phyloP scores from a whole-genome alignment of 2,888 invertebrate species.

The Ptilodon capucinus region DNA sequence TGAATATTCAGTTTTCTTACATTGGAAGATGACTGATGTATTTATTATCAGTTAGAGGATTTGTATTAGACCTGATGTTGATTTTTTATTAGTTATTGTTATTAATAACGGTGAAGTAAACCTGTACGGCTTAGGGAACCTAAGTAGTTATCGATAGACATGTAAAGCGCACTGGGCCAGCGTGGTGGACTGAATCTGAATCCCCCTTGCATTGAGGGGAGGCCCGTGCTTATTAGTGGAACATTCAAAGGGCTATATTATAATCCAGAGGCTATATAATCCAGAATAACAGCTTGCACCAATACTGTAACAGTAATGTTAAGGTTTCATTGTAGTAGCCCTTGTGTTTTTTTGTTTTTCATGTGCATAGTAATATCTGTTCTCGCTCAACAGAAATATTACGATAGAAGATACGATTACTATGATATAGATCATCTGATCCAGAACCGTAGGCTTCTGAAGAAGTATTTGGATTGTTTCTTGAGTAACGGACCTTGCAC shows the following conservation, averaged over 20 bases:
- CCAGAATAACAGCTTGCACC: too few species aligned
- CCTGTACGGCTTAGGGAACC: too few species aligned
- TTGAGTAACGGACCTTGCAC: slow-evolving; percentile 62
- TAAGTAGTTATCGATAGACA: too few species aligned
- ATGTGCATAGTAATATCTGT: slow-evolving; percentile 15
- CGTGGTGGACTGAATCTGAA: too few species aligned
- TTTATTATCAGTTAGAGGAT: neutral
- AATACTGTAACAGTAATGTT: slow-evolving; percentile 1
- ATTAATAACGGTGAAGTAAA: too few species aligned
- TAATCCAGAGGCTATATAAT: too few species aligned
- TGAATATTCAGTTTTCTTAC: neutral
- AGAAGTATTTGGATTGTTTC: slow-evolving; percentile 86
- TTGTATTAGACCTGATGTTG: neutral
- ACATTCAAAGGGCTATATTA: too few species aligned
- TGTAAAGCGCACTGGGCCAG: too few species aligned
- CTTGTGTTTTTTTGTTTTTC: slow-evolving; percentile 10
- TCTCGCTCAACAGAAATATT: slow-evolving; percentile 43
- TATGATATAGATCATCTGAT: slow-evolving; percentile 86
- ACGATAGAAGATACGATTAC: slow-evolving; percentile 82
- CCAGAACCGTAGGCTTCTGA: slow-evolving; percentile 84
- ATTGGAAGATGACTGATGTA: neutral
- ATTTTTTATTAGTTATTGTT: neutral
- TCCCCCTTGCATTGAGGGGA: too few species aligned
- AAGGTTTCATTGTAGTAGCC: slow-evolving; percentile 17
- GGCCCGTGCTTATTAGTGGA: too few species aligned